These are phyloP conservation scores for Dascillus cervinus DNA, from an alignment of 2,888 invertebrate genomes.

Conservation along the genomic window DNA sequence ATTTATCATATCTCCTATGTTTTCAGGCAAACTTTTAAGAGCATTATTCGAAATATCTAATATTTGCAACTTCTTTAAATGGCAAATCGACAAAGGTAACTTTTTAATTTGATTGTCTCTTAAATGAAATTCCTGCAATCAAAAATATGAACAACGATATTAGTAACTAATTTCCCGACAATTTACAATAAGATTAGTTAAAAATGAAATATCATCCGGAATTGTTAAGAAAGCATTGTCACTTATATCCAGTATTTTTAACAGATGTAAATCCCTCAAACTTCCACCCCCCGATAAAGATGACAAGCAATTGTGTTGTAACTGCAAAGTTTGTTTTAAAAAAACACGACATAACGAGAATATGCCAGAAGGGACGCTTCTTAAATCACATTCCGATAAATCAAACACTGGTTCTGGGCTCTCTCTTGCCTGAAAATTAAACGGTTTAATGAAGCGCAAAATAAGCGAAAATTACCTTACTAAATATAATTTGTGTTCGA, in stretches of 20 bases:
- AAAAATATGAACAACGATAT: conserved; percentile 5
- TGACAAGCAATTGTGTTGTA: conserved; percentile 62
- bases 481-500: conserved; percentile 54
- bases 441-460: background rate
- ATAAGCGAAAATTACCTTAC: conserved; percentile 31
- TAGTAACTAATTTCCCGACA: conserved; percentile 2
- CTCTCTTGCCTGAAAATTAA: conserved; percentile 54
- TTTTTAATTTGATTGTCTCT: conserved; percentile 62
- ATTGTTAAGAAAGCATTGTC: conserved; percentile 57
- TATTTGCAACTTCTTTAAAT: conserved; percentile 54
- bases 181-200: conserved; percentile 59
- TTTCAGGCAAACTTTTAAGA: conserved; percentile 55
- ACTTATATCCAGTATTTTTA: conserved; percentile 60
- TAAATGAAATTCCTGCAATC: conserved; percentile 60
- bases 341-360: conserved; percentile 76
- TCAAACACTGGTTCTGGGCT: conserved; percentile 77
- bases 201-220: conserved; percentile 56
- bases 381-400: conserved; percentile 68
- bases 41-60: conserved; percentile 66
- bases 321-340: conserved; percentile 61
- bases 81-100: conserved; percentile 61
- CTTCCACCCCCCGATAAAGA: conserved; percentile 64
- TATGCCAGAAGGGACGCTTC: conserved; percentile 66
- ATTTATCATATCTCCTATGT: conserved; percentile 54
- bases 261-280: conserved; percentile 58